Conservation (phyloP, 2,888 invertebrate genomes). For the Suillia variegata region DNA sequence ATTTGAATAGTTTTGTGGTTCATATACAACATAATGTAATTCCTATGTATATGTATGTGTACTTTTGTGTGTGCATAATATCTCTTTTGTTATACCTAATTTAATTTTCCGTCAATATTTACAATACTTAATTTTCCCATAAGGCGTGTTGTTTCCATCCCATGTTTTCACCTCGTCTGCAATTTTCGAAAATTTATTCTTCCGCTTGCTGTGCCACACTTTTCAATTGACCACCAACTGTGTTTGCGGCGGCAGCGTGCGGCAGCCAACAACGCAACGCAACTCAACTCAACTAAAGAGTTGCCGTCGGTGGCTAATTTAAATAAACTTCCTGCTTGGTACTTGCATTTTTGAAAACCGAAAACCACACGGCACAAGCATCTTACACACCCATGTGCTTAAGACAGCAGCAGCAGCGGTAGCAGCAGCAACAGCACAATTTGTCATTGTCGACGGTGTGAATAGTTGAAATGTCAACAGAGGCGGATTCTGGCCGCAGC, state of each 20-base stretch:
- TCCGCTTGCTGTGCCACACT: slow-evolving; percentile 34
- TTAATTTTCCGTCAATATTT: slow-evolving; percentile 16
- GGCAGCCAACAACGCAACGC: too few relatives aligned
- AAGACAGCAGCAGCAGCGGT: too few relatives aligned
- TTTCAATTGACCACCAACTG: slow-evolving; percentile 32
- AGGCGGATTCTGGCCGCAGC: background rate
- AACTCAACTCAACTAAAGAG: too few relatives aligned
- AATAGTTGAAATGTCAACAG: slow-evolving; percentile 10
- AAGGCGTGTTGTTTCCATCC: slow-evolving; percentile 7
- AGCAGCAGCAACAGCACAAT: background rate
- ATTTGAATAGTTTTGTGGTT: too few relatives aligned
- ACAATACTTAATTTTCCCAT: slow-evolving; percentile 17
- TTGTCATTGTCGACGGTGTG: background rate
- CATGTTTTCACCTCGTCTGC: background rate
- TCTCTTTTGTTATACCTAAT: too few relatives aligned
- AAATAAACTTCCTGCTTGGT: slow-evolving; percentile 23
- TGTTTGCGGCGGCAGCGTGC: too few relatives aligned
- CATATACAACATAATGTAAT: too few relatives aligned
- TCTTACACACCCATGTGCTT: too few relatives aligned
- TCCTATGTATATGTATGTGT: too few relatives aligned
- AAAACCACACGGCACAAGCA: background rate
- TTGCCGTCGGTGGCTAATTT: slow-evolving; percentile 19
- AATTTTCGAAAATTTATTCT: slow-evolving; percentile 29
- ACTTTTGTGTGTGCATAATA: too few relatives aligned
- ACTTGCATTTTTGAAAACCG: background rate